Evolutionary conservation across 2,113 vertebrate genomes (phyloP).

Genomic region (Accipiter virgatus): DNA sequence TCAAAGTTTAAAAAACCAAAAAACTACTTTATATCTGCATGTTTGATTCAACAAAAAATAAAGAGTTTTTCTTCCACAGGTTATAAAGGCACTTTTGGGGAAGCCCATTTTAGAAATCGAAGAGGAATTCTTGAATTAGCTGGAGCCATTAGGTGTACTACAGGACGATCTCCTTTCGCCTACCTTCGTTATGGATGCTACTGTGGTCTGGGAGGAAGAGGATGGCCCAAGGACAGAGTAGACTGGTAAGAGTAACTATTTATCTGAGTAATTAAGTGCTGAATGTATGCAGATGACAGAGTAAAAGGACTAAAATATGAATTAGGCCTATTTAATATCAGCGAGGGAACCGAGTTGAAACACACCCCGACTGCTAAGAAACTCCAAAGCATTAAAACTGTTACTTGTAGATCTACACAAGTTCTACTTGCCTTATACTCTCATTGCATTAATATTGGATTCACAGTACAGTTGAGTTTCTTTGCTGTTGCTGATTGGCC

Average conservation of each 20-base stretch:
- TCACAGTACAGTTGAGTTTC: background rate
- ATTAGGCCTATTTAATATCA: background rate
- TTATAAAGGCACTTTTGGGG: background rate
- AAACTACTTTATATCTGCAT: background rate
- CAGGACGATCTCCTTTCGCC: constrained; percentile 75
- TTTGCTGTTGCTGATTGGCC: background rate
- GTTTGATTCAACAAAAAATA: background rate
- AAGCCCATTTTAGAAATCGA: constrained; percentile 34
- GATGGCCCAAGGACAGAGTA: constrained; percentile 79
- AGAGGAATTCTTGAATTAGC: constrained; percentile 84
- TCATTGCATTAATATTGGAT: background rate
- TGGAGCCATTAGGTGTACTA: constrained; percentile 81
- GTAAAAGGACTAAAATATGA: background rate
- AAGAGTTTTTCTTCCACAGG: constrained; percentile 23
- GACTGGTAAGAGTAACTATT: constrained; percentile 78
- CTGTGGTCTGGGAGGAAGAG: constrained; percentile 84
- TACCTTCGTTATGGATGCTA: constrained; percentile 88
- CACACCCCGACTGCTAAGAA: background rate
- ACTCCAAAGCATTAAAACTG: background rate
- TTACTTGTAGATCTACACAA: background rate
- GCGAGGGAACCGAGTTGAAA: background rate
- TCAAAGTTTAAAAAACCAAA: background rate
- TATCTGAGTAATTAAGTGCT: background rate
- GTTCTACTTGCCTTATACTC: background rate
- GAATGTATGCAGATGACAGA: background rate